Base-by-base conservation (phyloP, 1,140 invertebrate species). In the Tetramorium parvispinum region DNA sequence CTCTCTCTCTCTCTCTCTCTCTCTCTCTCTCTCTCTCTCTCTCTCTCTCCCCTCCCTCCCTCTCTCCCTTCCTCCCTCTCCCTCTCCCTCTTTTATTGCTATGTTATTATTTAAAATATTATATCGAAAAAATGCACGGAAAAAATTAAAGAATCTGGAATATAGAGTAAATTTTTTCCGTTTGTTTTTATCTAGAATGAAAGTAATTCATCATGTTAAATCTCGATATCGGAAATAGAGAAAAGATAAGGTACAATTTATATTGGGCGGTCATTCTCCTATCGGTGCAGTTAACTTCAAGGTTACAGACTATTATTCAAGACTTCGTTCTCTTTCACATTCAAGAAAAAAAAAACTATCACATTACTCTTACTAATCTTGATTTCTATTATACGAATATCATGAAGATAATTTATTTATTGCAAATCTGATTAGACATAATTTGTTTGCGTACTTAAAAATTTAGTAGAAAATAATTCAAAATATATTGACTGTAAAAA, bases 221-320 rank as follows among this genome's bases (percentile, higher is more conserved):
- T 5, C 37, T 77, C 16, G 18, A 27, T 18, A 65, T 51, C 32
- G 21, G 3, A 3, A 4, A 3, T 76, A 65, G 7, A 13, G 59
- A 43, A 37, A 8, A 65, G 59, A 78, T 78, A 78, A 78, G 59
- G 27, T 78, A 49, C 16, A 57, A 78, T 65, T 78, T 43, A 46
- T 78, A 40, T 18, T 27, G 16, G 8, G 32, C 40, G 43, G 18
- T 65, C 24, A 65, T 65, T 78, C 40, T 8, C 11, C 16, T 78
- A 63, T 78, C 24, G 11, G 10, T 24, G 43, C 24, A 49, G 3
- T 65, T 49, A 32, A 27, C 61, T 0, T 18, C 27, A 78, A 78
- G n/a, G 18, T 13, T 11, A 8, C 46, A 78, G 57, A 78, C 37
- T 27, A 4, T n/a, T 49, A 49, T 75, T 40, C 24, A 10, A 57